Percentiles rank a stretch among this genome's conserved stretches.
These are phyloP conservation scores for Botia kubotai DNA, from an alignment of 2,797 vertebrate genomes.

Conservation along the genomic window DNA sequence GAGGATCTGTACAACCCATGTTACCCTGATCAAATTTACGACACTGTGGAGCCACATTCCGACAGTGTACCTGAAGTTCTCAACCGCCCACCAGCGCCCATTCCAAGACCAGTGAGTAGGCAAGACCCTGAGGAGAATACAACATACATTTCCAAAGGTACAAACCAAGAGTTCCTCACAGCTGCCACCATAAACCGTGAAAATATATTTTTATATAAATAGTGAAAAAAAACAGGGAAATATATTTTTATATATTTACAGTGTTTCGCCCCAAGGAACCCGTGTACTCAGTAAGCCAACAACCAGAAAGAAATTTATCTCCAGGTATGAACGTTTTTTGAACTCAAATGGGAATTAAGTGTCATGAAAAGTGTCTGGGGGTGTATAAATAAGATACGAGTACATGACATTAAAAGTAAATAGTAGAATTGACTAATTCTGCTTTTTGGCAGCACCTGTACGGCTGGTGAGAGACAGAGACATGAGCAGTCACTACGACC, in stretches of 20 bases:
- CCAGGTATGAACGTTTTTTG: constrained; percentile 42
- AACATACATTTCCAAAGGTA: constrained; percentile 88
- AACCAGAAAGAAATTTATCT: background rate
- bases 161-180: background rate
- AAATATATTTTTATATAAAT: constrained; percentile 24
- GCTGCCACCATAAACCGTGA: background rate
- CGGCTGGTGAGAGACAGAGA: constrained; percentile 67
- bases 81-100: constrained; percentile 90
- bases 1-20: constrained; percentile 70
- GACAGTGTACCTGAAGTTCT: constrained; percentile 68
- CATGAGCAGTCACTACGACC: constrained; percentile 81
- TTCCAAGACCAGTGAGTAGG: constrained; percentile 81
- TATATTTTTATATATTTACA: constrained; percentile 56
- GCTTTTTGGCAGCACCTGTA: constrained; percentile 47
- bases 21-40: constrained; percentile 81
- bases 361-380: background rate
- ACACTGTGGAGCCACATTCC: constrained; percentile 77
- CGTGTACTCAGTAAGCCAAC: constrained; percentile 40
- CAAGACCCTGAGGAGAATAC: constrained; percentile 69
- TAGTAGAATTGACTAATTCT: background rate
- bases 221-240: background rate
- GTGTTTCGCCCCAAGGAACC: constrained; percentile 65
- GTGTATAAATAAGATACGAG: background rate
- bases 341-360: background rate
- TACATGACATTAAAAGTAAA: background rate